phyloP scores from a whole-genome alignment of 2,113 vertebrate species.

The Ellobius talpinus region DNA sequence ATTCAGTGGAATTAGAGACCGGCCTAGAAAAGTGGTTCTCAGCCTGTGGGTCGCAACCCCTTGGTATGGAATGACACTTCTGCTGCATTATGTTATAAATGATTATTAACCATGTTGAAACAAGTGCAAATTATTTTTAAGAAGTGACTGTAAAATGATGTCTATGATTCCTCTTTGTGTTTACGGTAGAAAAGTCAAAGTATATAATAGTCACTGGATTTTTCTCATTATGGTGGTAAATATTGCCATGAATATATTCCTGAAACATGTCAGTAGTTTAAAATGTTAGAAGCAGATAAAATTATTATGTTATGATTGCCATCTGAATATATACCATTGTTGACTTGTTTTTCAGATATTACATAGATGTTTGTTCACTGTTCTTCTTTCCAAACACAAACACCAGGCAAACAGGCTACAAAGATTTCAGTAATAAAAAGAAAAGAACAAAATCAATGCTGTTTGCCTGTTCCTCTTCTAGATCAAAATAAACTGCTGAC shows the following conservation, averaged over 20 bases:
- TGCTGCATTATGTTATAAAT: conserved; percentile 31
- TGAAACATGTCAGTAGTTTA: neutral
- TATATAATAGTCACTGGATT: conserved; percentile 1
- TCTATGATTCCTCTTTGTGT: conserved; percentile 32
- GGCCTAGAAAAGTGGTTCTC: neutral
- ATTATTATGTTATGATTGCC: conserved; percentile 21
- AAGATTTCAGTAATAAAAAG: neutral
- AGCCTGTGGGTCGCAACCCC: neutral
- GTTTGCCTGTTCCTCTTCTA: neutral
- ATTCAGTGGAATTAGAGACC: neutral
- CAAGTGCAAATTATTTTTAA: conserved; percentile 36
- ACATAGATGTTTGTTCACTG: neutral
- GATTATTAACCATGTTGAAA: conserved; percentile 32
- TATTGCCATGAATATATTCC: conserved; percentile 1
- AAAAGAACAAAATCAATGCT: neutral
- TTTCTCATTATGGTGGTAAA: conserved; percentile 48
- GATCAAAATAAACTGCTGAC: conserved; percentile 6
- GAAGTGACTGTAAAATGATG: neutral
- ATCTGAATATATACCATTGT: conserved; percentile 10
- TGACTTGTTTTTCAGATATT: conserved; percentile 33
- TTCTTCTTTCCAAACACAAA: conserved; percentile 41
- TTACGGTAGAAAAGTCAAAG: conserved; percentile 37
- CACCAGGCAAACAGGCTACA: neutral
- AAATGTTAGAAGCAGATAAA: conserved; percentile 44
- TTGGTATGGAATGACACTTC: neutral